Conservation (phyloP, 2,113 vertebrate species). For the Prietella phreatophila region DNA sequence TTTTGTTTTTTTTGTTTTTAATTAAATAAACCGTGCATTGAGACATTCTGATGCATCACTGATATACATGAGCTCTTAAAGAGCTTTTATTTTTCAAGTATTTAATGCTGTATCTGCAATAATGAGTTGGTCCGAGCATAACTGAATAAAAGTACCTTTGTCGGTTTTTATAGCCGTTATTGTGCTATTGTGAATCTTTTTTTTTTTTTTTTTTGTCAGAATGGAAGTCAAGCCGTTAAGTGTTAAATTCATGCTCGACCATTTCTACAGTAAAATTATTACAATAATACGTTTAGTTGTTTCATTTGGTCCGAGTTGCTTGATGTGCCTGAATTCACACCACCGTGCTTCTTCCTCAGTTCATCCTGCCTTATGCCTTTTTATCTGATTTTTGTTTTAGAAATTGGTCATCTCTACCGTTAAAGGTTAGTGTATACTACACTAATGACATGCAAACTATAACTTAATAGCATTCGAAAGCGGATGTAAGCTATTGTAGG, state of each 20-base stretch:
- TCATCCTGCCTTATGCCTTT: no score
- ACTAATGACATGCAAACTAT: no score
- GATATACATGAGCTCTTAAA: constrained; percentile 41
- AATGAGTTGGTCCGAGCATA: constrained; percentile 57
- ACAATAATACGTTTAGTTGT: neutral
- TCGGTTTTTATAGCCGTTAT: neutral
- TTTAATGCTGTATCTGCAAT: constrained; percentile 60
- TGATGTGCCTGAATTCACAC: neutral
- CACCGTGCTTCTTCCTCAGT: no score
- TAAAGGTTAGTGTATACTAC: no score
- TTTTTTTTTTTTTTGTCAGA: constrained; percentile 56
- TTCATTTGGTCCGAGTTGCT: neutral
- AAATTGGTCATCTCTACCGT: no score
- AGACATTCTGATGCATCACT: constrained; percentile 17
- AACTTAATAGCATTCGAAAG: no score
- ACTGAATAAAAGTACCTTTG: constrained; percentile 40
- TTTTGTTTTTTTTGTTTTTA: neutral
- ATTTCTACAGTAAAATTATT: neutral
- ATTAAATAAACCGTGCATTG: neutral
- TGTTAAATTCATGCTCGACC: neutral
- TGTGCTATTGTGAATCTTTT: neutral
- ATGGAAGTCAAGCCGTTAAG: neutral
- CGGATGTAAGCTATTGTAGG: no score
- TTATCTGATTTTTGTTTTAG: no score
- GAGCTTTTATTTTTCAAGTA: constrained; percentile 56